Evolutionary conservation across 2,797 vertebrate genomes (phyloP).

Genomic region (Psittacula derbiana): DNA sequence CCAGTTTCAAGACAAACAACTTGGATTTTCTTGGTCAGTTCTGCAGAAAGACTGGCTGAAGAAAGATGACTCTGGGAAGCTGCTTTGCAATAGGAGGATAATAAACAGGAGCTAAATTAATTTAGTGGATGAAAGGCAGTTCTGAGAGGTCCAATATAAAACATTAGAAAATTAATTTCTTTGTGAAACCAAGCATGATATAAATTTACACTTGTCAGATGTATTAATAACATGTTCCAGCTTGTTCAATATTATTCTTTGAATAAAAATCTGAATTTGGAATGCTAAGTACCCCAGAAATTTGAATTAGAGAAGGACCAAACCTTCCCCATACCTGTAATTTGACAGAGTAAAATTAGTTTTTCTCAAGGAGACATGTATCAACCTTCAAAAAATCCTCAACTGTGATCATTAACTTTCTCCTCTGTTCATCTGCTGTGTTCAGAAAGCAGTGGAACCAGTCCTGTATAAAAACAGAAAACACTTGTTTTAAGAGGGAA

Average conservation of each 20-base stretch:
- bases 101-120: background rate
- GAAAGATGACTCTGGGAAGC: background rate
- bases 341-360: background rate
- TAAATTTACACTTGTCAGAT: background rate
- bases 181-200: background rate
- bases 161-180: background rate
- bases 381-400: background rate
- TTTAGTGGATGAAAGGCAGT: background rate
- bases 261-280: background rate
- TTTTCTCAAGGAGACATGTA: background rate
- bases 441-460: background rate
- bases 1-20: background rate
- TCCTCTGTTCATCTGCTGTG: background rate
- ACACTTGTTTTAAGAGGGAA: background rate
- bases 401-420: background rate
- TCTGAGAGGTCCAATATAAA: background rate
- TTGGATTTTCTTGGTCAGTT: background rate
- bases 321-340: background rate
- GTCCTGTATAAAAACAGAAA: background rate
- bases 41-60: background rate
- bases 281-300: background rate
- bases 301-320: background rate
- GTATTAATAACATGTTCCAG: background rate
- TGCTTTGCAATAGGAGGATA: background rate
- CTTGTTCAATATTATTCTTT: background rate